These are phyloP conservation scores for Malurus melanocephalus DNA, from an alignment of 2,113 vertebrate genomes.

Conservation along the genomic window DNA sequence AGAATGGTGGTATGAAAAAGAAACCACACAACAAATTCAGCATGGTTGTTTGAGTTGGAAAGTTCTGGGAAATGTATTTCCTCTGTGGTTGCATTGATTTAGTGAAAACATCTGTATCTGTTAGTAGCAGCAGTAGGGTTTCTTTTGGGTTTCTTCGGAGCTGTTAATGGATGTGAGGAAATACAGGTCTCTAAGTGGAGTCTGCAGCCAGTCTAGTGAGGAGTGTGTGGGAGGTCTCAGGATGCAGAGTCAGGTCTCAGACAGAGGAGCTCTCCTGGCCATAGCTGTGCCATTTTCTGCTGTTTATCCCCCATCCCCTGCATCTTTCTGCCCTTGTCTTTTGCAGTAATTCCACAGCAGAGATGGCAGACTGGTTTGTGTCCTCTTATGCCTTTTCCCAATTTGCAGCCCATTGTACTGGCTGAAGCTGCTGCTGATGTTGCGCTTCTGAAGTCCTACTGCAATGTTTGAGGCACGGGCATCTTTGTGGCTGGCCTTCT, in stretches of 20 bases:
- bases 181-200: neutral
- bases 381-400: neutral
- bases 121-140: neutral
- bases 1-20: neutral
- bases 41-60: neutral
- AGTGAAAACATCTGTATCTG: slow-evolving; percentile 18
- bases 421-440: neutral
- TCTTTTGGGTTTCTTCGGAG: neutral
- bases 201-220: neutral
- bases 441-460: neutral
- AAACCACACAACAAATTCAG: neutral
- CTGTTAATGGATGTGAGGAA: neutral
- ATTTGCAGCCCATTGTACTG: neutral
- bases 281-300: neutral
- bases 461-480: neutral
- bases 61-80: slow-evolving; percentile 9
- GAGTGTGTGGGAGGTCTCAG: accelerated
- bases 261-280: neutral
- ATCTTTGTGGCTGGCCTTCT: neutral
- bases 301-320: neutral
- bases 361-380: neutral
- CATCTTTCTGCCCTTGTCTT: neutral
- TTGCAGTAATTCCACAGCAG: neutral
- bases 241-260: neutral
- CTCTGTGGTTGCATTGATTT: neutral